These are phyloP conservation scores for Schrankia costaestrigalis DNA, from an alignment of 2,888 invertebrate genomes.

Conservation along the genomic window DNA sequence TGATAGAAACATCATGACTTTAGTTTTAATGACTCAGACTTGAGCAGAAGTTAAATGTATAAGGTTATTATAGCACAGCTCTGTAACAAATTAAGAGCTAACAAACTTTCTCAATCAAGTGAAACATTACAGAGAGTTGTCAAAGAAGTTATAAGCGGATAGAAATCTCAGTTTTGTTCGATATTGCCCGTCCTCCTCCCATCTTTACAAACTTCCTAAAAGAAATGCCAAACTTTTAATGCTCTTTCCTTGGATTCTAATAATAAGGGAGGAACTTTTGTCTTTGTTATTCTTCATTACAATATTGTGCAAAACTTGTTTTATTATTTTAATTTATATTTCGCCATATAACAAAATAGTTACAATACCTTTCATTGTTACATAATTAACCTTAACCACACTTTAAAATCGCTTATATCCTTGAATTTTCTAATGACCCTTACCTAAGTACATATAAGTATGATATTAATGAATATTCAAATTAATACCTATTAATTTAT, in stretches of 20 bases:
- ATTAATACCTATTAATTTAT: too few relatives aligned
- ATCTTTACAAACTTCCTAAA: constrained; percentile 55
- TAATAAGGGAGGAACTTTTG: constrained; percentile 57
- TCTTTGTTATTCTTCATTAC: constrained; percentile 43
- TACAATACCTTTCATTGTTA: too few relatives aligned
- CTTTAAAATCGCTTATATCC: too few relatives aligned
- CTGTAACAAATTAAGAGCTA: constrained; percentile 34
- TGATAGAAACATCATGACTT: too few relatives aligned
- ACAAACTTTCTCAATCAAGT: constrained; percentile 52
- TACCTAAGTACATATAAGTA: too few relatives aligned
- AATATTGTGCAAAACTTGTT: neutral
- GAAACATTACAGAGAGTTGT: constrained; percentile 57
- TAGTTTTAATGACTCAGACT: too few relatives aligned
- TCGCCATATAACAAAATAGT: too few relatives aligned
- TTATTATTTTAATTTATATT: constrained; percentile 6
- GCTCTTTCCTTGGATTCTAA: constrained; percentile 61
- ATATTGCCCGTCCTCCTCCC: constrained; percentile 55
- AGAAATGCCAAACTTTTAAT: constrained; percentile 69
- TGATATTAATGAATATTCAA: too few relatives aligned
- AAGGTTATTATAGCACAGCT: constrained; percentile 16
- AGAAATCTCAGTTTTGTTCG: constrained; percentile 68
- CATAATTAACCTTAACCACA: too few relatives aligned
- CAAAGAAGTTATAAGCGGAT: constrained; percentile 60
- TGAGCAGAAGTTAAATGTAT: neutral
- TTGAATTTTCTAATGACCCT: too few relatives aligned